Conservation (phyloP, 2,888 invertebrate genomes). For the Tethea ocularis region DNA sequence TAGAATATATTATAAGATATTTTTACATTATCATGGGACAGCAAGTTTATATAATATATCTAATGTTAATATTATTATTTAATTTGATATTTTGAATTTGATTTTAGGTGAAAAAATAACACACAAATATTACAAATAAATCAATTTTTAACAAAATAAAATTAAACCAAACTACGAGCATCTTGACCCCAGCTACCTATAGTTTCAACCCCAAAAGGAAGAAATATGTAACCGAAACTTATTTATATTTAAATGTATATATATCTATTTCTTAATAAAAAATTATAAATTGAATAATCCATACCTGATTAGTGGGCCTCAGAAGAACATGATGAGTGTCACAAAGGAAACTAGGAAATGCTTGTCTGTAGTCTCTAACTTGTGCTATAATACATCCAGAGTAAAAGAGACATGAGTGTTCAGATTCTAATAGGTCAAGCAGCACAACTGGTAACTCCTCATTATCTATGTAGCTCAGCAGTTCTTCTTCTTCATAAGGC, state of each 20-base stretch:
- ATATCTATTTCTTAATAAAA: slow-evolving; percentile 36
- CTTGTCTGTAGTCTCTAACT: slow-evolving; percentile 94
- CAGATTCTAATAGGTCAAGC: slow-evolving; percentile 91
- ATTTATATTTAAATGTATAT: slow-evolving; percentile 10
- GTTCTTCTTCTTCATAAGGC: slow-evolving; percentile 95
- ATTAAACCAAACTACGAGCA: no score
- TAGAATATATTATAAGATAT: no score
- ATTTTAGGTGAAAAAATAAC: no score
- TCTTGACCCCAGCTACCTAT: no score
- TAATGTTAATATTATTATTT: no score
- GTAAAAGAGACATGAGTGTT: slow-evolving; percentile 94
- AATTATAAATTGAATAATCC: slow-evolving; percentile 56
- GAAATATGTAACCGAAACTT: no score
- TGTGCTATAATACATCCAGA: slow-evolving; percentile 96
- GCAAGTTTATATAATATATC: no score
- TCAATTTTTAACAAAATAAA: no score
- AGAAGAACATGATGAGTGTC: slow-evolving; percentile 94
- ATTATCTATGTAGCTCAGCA: slow-evolving; percentile 94
- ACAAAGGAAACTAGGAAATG: slow-evolving; percentile 89
- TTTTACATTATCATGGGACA: no score
- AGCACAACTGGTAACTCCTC: slow-evolving; percentile 95
- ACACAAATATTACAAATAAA: no score
- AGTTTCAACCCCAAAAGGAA: no score
- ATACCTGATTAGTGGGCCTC: slow-evolving; percentile 94
- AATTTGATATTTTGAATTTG: no score